These are phyloP conservation scores for Octopus sinensis DNA, from an alignment of 1,140 invertebrate genomes.

Conservation along the genomic window DNA sequence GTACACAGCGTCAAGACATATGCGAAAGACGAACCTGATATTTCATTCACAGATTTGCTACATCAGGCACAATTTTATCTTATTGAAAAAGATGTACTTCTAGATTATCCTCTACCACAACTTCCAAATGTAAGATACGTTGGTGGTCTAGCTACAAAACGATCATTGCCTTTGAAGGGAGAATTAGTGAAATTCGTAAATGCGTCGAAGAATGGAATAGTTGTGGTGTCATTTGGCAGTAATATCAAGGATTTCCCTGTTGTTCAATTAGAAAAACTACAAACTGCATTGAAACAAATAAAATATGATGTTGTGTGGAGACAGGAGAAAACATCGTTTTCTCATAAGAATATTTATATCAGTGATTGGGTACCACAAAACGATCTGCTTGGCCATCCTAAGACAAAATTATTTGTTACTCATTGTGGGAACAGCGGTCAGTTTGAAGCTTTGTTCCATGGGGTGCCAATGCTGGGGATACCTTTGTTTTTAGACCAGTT, in stretches of 20 bases:
- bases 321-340: conserved; percentile 58
- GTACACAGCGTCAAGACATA: background rate
- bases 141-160: conserved; percentile 22
- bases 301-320: conserved; percentile 62
- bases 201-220: conserved; percentile 20
- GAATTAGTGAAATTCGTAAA: conserved; percentile 20
- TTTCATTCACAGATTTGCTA: background rate
- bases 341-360: conserved; percentile 67
- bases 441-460: conserved; percentile 72
- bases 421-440: conserved; percentile 75
- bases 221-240: conserved; percentile 34
- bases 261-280: conserved; percentile 48
- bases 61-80: conserved; percentile 12
- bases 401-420: conserved; percentile 65
- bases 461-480: conserved; percentile 71
- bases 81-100: conserved; percentile 15
- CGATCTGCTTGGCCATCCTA: conserved; percentile 67
- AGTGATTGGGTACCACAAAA: conserved; percentile 78
- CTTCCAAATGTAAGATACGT: conserved; percentile 18
- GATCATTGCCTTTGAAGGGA: conserved; percentile 18
- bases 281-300: conserved; percentile 54
- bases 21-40: background rate
- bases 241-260: too few species aligned
- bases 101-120: conserved; percentile 17
- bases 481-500: conserved; percentile 70